phyloP scores from a whole-genome alignment of 1,140 invertebrate species.

The Drosophila saltans region DNA sequence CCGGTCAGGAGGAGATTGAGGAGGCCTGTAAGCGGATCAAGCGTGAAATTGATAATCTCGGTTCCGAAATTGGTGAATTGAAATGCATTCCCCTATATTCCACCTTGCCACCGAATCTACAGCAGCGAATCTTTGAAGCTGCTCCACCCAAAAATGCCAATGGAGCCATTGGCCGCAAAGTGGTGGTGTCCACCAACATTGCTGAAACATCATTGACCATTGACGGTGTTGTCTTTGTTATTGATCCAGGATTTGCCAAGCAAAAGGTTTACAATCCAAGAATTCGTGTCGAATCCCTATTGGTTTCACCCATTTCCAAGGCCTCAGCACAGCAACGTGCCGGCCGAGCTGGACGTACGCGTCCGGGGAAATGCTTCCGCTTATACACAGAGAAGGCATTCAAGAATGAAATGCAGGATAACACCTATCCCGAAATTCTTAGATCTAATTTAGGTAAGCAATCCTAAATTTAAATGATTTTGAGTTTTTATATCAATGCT shows the following conservation, averaged over 20 bases:
- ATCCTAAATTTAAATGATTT: too few species aligned
- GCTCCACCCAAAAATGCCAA: conserved; percentile 96
- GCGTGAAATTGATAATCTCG: conserved; percentile 97
- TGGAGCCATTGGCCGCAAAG: conserved; percentile 97
- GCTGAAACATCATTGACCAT: conserved; percentile 99
- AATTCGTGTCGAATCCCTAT: conserved; percentile 97
- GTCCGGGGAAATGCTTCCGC: conserved; percentile 99
- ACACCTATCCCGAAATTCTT: conserved; percentile 99
- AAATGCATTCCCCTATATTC: conserved; percentile 99
- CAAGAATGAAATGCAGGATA: conserved; percentile 99
- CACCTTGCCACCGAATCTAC: conserved; percentile 97
- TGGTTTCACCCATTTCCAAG: conserved; percentile 99
- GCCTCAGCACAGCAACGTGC: conserved; percentile 99
- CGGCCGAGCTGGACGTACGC: conserved; percentile 97
- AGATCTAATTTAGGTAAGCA: conserved; percentile 81
- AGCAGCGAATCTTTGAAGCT: conserved; percentile 98
- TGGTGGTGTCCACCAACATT: conserved; percentile 99
- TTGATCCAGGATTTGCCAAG: conserved; percentile 99
- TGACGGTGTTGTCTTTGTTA: conserved; percentile 99
- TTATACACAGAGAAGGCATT: conserved; percentile 99
- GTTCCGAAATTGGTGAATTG: conserved; percentile 97
- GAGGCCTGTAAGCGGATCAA: conserved; percentile 99
- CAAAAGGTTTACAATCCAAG: conserved; percentile 99
- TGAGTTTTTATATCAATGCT: not conserved
- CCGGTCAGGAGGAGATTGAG: conserved; percentile 98